Evolutionary conservation across 1,140 invertebrate species (phyloP).

Genomic region (Hermetia illucens): DNA sequence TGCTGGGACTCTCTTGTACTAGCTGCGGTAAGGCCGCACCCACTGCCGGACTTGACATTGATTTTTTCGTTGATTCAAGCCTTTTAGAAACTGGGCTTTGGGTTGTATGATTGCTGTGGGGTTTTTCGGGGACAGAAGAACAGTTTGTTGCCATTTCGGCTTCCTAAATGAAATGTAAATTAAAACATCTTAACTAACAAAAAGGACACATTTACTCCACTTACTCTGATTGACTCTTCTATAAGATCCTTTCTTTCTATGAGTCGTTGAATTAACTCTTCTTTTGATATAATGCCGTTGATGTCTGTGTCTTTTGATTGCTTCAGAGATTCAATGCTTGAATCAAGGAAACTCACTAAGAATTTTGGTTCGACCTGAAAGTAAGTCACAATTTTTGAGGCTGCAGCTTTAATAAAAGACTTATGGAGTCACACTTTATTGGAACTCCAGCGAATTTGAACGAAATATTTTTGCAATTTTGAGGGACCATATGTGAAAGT

Average conservation of each 20-base stretch:
- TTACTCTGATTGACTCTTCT: constrained; percentile 19
- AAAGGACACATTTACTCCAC: too few relatives aligned
- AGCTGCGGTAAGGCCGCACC: constrained; percentile 13
- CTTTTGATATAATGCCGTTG: constrained; percentile 35
- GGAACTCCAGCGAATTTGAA: too few relatives aligned
- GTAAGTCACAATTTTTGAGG: too few relatives aligned
- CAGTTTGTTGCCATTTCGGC: too few relatives aligned
- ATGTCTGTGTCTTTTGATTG: constrained; percentile 31
- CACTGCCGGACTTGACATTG: constrained; percentile 26
- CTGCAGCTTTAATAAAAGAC: background rate
- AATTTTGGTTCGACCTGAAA: constrained; percentile 50
- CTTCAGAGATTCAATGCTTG: constrained; percentile 46
- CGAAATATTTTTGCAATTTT: too few relatives aligned
- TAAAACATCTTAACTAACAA: constrained; percentile 20
- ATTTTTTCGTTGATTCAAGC: constrained; percentile 2
- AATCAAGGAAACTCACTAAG: constrained; percentile 52
- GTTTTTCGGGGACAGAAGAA: too few relatives aligned
- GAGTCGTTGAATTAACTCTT: constrained; percentile 46
- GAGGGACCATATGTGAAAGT: background rate
- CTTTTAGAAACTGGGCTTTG: too few relatives aligned
- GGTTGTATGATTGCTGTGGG: background rate
- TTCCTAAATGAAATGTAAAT: too few relatives aligned
- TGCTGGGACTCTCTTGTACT: constrained; percentile 26
- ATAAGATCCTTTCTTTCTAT: constrained; percentile 45
- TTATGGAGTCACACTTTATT: background rate